Conservation (phyloP, 1,140 invertebrate genomes). For the Batillaria attramentaria region DNA sequence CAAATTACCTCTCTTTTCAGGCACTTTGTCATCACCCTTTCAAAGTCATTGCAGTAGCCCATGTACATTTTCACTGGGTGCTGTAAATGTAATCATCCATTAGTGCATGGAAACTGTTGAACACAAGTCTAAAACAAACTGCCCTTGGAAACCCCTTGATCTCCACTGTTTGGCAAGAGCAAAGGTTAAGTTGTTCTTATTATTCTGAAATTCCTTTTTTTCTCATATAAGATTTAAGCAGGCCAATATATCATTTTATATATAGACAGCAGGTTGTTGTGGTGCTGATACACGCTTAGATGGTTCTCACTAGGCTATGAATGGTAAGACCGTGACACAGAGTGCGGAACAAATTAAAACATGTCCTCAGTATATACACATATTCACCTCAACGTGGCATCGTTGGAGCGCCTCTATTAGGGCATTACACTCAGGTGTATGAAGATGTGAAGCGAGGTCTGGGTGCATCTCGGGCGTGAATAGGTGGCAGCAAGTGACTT, state of each 20-base stretch:
- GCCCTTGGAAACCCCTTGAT: not conserved
- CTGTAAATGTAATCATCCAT: conserved; percentile 6
- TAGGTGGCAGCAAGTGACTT: too few relatives aligned
- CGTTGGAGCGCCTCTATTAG: conserved; percentile 36
- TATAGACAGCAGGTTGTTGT: too few relatives aligned
- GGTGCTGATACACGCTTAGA: too few relatives aligned
- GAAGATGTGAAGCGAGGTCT: conserved; percentile 39
- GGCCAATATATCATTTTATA: too few relatives aligned
- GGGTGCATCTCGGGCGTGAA: conserved; percentile 36
- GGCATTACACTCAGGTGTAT: conserved; percentile 39
- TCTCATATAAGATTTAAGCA: not conserved
- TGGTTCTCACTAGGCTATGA: too few relatives aligned
- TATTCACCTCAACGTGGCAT: conserved; percentile 39
- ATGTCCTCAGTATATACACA: not conserved
- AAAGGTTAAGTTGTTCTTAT: not conserved
- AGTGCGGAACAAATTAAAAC: not conserved
- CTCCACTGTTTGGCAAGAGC: not conserved
- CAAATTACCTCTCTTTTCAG: conserved; percentile 30
- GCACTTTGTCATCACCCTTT: conserved; percentile 28
- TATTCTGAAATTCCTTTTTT: not conserved
- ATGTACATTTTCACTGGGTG: conserved; percentile 29
- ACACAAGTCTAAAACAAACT: not conserved
- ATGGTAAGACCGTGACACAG: not conserved
- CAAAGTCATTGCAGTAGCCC: conserved; percentile 33
- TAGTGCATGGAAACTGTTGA: not conserved